These are phyloP conservation scores for Orycteropus afer DNA, from an alignment of 2,113 vertebrate genomes.

Conservation along the genomic window DNA sequence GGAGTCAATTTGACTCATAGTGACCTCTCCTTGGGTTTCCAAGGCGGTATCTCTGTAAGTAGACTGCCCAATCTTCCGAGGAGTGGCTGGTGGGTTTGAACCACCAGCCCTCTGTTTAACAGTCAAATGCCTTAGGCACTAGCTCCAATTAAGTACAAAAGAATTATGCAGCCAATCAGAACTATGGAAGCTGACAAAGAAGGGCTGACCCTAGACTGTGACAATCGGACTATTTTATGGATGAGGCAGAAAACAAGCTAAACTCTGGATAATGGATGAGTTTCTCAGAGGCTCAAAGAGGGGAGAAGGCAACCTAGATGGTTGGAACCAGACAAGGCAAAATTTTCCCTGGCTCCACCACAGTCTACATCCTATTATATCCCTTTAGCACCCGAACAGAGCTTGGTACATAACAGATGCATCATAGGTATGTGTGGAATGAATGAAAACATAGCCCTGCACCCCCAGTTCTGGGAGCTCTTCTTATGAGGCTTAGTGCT, in stretches of 20 bases:
- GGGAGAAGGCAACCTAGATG: not conserved
- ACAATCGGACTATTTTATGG: not conserved
- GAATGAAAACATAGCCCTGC: not conserved
- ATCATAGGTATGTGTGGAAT: not conserved
- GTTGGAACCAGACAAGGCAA: not conserved
- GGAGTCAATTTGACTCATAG: too few species aligned
- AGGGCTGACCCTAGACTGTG: not conserved
- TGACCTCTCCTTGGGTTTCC: too few species aligned
- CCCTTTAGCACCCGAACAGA: not conserved
- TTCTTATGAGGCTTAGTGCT: not conserved
- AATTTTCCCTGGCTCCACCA: not conserved
- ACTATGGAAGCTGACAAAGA: not conserved
- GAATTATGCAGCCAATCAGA: not conserved
- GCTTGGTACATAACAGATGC: not conserved
- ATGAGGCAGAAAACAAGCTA: not conserved
- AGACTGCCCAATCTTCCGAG: too few species aligned
- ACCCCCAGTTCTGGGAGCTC: not conserved
- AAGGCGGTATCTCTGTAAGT: too few species aligned
- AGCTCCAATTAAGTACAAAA: not conserved
- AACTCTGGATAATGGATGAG: not conserved
- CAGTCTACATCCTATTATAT: not conserved
- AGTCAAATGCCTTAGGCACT: too few species aligned
- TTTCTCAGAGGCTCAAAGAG: conserved; percentile 1
- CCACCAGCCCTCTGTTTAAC: too few species aligned
- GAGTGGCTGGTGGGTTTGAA: too few species aligned